Evolutionary conservation across 2,113 vertebrate species (phyloP).

Genomic region (Cariama cristata): DNA sequence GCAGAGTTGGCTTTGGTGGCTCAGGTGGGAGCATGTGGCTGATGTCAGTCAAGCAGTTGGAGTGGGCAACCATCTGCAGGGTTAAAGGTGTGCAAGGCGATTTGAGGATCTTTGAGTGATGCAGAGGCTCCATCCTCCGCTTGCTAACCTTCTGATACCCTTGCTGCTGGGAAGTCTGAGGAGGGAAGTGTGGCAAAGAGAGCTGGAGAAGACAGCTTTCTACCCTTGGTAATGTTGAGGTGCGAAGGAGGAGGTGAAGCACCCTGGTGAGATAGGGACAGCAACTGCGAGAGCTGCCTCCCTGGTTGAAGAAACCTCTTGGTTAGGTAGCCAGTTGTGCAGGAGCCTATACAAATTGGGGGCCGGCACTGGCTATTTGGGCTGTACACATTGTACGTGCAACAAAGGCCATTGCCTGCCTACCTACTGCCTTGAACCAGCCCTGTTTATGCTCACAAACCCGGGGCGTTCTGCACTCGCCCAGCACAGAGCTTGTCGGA

Average conservation of each 20-base stretch:
- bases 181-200: neutral
- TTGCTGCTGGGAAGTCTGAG: neutral
- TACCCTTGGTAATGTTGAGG: neutral
- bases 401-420: neutral
- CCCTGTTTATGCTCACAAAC: neutral
- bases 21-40: neutral
- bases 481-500: neutral
- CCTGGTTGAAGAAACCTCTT: neutral
- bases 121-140: neutral
- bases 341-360: neutral
- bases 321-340: neutral
- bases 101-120: neutral
- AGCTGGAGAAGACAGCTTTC: neutral
- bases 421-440: neutral
- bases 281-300: neutral
- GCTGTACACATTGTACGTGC: fast-evolving
- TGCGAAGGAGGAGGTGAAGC: neutral
- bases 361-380: neutral
- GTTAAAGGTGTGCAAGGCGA: neutral
- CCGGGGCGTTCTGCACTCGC: neutral
- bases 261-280: neutral
- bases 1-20: neutral
- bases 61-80: neutral
- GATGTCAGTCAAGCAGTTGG: neutral
- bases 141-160: neutral